These are phyloP conservation scores for Nymphalis polychloros DNA, from an alignment of 2,888 invertebrate genomes.

Conservation along the genomic window DNA sequence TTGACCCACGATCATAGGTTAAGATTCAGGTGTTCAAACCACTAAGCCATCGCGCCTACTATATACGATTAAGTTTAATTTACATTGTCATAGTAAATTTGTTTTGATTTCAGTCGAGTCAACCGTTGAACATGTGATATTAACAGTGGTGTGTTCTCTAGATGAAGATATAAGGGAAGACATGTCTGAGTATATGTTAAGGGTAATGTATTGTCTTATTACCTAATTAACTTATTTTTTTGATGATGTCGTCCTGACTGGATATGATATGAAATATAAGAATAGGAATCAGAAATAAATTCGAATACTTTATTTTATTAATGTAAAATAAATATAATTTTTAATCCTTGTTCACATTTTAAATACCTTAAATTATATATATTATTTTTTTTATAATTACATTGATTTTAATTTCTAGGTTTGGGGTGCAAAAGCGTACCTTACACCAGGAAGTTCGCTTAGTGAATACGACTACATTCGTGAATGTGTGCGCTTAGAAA, in stretches of 20 bases:
- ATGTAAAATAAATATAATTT: no score
- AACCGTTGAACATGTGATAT: constrained; percentile 91
- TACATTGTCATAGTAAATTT: neutral
- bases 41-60: no score
- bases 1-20: no score
- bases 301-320: no score
- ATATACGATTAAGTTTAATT: no score
- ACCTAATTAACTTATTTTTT: neutral
- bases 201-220: constrained; percentile 68
- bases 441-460: constrained; percentile 90
- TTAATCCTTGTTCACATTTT: no score
- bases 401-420: constrained; percentile 77
- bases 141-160: constrained; percentile 90
- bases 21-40: no score
- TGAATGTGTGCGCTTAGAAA: constrained; percentile 94
- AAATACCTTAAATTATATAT: no score
- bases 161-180: constrained; percentile 87
- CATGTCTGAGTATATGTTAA: constrained; percentile 84
- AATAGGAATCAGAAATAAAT: no score
- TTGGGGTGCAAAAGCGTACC: constrained; percentile 93
- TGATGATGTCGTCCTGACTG: no score
- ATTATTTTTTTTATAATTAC: neutral
- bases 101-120: constrained; percentile 87
- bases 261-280: no score
- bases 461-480: constrained; percentile 97